A percentile compares a stretch with the other conserved stretches of the same genome.
These are phyloP conservation scores for Gymnogyps californianus DNA, from an alignment of 2,113 vertebrate species.

Conservation along the genomic window DNA sequence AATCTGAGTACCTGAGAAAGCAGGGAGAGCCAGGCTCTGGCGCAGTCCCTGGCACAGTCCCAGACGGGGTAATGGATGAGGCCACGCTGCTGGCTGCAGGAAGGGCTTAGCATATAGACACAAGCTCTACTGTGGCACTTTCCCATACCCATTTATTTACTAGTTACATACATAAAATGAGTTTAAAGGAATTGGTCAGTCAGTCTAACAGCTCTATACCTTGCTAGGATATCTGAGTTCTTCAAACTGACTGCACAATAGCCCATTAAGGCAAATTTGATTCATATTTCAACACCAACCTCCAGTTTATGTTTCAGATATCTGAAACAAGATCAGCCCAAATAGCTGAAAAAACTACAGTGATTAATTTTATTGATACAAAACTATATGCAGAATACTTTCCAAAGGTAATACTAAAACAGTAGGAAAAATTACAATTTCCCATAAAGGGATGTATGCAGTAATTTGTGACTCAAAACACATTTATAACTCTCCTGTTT, in stretches of 20 bases:
- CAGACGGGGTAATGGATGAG: rapidly evolving
- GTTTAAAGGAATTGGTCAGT: neutral
- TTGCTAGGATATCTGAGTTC: neutral
- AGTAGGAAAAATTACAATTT: neutral
- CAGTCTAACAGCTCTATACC: neutral
- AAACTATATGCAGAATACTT: neutral
- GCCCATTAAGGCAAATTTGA: neutral
- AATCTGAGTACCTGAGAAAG: neutral
- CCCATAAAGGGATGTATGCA: neutral
- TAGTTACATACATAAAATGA: neutral
- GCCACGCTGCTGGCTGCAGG: neutral
- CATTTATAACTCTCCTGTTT: neutral
- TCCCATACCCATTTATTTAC: neutral
- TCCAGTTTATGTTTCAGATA: neutral
- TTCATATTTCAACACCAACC: neutral
- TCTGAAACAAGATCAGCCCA: neutral
- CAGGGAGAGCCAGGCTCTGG: neutral
- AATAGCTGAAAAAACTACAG: neutral
- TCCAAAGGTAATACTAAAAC: neutral
- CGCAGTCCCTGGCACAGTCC: rapidly evolving
- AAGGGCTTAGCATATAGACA: neutral
- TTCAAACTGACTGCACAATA: neutral
- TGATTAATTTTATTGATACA: neutral
- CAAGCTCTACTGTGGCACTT: neutral
- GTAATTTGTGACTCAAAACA: neutral